Base-by-base conservation (phyloP, 2,888 invertebrate genomes). In the Cyaniris semiargus region DNA sequence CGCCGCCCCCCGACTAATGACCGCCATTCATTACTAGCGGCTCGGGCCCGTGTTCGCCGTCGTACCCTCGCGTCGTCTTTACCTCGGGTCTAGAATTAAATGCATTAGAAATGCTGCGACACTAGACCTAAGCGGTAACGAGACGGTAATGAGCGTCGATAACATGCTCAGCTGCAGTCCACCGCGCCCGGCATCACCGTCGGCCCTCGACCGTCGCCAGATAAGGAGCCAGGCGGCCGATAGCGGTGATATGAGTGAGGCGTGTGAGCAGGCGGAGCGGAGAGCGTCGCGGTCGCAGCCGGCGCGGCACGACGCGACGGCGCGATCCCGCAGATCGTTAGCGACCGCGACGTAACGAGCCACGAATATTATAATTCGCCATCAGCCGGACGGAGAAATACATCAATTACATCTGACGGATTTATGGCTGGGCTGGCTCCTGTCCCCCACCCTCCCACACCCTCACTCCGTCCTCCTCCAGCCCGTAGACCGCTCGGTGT, bases 311-410 rank as follows among this genome's bases (percentile, higher is more conserved):
- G n/a, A n/a, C n/a, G n/a, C n/a, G n/a, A n/a, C 15, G 48, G 48
- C 48, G 48, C 13, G 76, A 27, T 70, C 53, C 79, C 70, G 76
- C 44, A 78, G 76, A 78, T 72, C 76, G 79, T 77, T 78, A 78
- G 70, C 70, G 70, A 74, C 70, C 78, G 70, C 70, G 70, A 74
- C 70, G 70, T 82, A 82, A 82, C 82, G 78, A 82, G 80, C 79
- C 82, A 82, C 82, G 82, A 82, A 82, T 82, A 82, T 82, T 82
- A 79, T 82, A 81, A 82, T 82, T 77, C 79, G 71, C 76, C 78
- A 77, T 79, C 79, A 21, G 56, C 76, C 74, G 53, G 27, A 53
- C 53, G 21, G 53, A 44, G 74, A 48, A 27, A 72, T 72, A 72
- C 72, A 72, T 74, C 44, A 21, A 53, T 48, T 72, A 53, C 53